Base-by-base conservation (phyloP, 1,140 invertebrate genomes). In the Oedothorax gibbosus region DNA sequence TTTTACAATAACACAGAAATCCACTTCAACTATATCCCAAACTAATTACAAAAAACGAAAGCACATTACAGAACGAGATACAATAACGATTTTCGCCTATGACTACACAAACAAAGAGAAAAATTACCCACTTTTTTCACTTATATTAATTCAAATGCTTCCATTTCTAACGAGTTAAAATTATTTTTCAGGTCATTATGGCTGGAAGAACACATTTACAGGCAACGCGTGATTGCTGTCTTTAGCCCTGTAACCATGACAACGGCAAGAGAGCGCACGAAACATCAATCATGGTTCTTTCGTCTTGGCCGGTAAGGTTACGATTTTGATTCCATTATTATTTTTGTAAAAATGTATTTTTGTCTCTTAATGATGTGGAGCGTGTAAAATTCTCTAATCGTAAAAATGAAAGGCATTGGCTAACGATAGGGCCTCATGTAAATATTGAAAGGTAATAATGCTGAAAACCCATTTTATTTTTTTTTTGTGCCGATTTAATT, bases 391-490 rank as follows among this genome's bases (percentile, higher is more conserved):
- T 71, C 50, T 71, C 50, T 49, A 71, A 71, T 71, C 50, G 54
- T 12, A 60, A 3, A 60, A 7, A 60, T 14, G n/a, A 60, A 68
- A 68, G 35, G 56, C 20, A 35, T 35, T 57, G 69, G 78, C 71
- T 81, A 81, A 81, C 78, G 66, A 81, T 71, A 60, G 51, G 14
- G 66, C 35, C 18, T 64, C 69, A 73, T 82, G 80, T 82, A 82
- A 82, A 82, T 82, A 82, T 82, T 82, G 80, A 82, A 82, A 82
- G 80, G 80, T 72, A 82, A 82, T 82, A 82, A 82, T 82, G 78
- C 78, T 81, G 71, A 81, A 81, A 81, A 81, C 54, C 66, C 60
- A 81, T 71, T 81, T 56, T 35, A 35, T 35, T 35, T 35, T 35
- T 35, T 35, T 35, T 2, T n/a, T n/a, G 15, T n/a, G n/a, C 54